These are phyloP conservation scores for mouse (Mus musculus) DNA, from an alignment of 2,113 vertebrate genomes.

Conservation along the genomic window GRCm39 chr17:90386001-90386500, in stretches of 20 bases:
- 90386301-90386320: slow-evolving; percentile 69
- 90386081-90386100: background rate
- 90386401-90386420: slow-evolving; percentile 77
- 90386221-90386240: slow-evolving; percentile 84
- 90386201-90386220: slow-evolving; percentile 70
- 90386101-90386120: background rate
- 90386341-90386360: slow-evolving; percentile 78
- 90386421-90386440: slow-evolving; percentile 69
- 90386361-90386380: slow-evolving; percentile 79
- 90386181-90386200: slow-evolving; percentile 77
- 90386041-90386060: background rate
- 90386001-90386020: slow-evolving; percentile 46
- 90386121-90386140: background rate
- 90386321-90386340: slow-evolving; percentile 76
- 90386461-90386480: background rate
- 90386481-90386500: background rate
- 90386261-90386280: slow-evolving; percentile 63
- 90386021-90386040: background rate
- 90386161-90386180: slow-evolving; percentile 67
- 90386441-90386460: slow-evolving; percentile 67
- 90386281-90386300: slow-evolving; percentile 79
- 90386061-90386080: background rate
- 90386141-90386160: background rate
- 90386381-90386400: slow-evolving; percentile 83
- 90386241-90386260: slow-evolving; percentile 81